Evolutionary conservation across 92 coral and sea anemone species (phyloP), one percentile per base, ranked within the genome.

Genomic region (Epizoanthus ramosus): DNA sequence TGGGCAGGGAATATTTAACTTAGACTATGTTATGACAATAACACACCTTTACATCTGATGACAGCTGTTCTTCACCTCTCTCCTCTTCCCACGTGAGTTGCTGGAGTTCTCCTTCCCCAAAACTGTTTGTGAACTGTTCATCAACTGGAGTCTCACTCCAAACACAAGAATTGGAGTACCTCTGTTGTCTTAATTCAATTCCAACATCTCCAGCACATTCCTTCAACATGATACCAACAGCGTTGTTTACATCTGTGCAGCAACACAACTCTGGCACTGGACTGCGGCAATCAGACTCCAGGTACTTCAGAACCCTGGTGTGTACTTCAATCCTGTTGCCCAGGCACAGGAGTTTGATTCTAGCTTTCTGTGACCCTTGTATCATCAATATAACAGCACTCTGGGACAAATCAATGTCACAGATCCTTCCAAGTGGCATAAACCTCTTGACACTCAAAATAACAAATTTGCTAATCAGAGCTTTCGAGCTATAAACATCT

Each of bases 41-140:
- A 71, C 54, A 25, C 41, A 77, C 82, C 71, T 77, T 77, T 3
- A 77, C 24, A 45, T 77, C 59, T 4, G 82, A 21, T 3, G 24
- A 6, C 2, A 22, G 19, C 45, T 23, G 21, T 69, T 33, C 21
- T 13, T 6, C 25, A 6, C 10, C 15, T 61, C 6, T 5, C 22
- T 61, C 59, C 24, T 77, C 82, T 22, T 77, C 23, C 82, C n/a
- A 77, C 14, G 57, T 19, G 3, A 22, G 69, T 2, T 4, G 21
- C 16, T 61, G 24, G 23, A 10, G 41, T 18, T 41, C 43, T 13
- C 37, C 18, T 39, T 9, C 71, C 22, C 3, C 4, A 3, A 15
- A 47, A 7, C 54, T 14, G 13, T 8, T 6, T 59, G 15, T 13
- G 5, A 19, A 19, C 9, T 41, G 71, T 31, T 37, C 21, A 19